Conservation (phyloP, 2,113 vertebrate species). For the Zonotrichia leucophrys region DNA sequence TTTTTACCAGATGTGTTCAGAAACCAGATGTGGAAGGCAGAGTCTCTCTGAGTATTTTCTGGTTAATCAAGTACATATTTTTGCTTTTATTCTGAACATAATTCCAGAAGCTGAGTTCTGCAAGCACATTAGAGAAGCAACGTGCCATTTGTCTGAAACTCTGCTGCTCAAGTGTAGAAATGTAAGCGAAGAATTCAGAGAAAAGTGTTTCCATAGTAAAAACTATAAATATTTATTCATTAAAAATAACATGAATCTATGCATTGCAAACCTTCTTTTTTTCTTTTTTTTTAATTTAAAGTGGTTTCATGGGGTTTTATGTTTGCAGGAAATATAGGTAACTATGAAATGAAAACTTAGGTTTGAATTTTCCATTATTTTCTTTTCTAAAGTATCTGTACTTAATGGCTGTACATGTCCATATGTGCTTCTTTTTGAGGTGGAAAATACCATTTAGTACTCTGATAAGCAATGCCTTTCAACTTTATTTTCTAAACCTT, state of each 20-base stretch:
- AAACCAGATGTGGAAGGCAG: background rate
- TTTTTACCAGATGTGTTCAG: conserved; percentile 22
- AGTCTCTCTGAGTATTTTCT: background rate
- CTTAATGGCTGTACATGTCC: background rate
- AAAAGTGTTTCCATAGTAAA: background rate
- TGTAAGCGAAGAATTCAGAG: background rate
- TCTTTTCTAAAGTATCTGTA: background rate
- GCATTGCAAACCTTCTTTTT: background rate
- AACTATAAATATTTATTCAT: background rate
- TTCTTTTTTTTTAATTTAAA: background rate
- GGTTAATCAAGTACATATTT: background rate
- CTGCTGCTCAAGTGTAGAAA: background rate
- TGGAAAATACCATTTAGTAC: background rate
- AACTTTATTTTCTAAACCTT: background rate
- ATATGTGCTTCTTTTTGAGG: background rate
- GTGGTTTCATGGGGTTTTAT: background rate
- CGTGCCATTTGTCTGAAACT: background rate
- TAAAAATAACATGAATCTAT: background rate
- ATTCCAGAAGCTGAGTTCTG: background rate
- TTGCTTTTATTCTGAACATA: background rate
- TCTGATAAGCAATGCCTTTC: background rate
- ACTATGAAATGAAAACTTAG: background rate
- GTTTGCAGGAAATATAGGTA: background rate
- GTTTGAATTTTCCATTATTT: background rate
- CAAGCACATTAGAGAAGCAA: background rate